Conservation (phyloP, 2,797 vertebrate genomes). For the Falco cherrug region DNA sequence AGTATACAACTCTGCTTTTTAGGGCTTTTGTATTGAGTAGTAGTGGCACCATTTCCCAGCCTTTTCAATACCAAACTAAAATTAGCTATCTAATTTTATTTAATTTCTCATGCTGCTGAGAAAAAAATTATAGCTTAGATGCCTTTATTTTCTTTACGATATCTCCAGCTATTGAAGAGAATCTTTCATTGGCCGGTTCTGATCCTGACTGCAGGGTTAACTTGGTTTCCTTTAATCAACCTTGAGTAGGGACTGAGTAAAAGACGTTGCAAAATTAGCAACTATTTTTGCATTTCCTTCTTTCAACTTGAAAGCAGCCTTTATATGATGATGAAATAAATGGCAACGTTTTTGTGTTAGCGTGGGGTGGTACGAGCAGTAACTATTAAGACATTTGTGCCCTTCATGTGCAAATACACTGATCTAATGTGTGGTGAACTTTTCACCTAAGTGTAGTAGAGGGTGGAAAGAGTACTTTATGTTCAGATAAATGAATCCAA, state of each 20-base stretch:
- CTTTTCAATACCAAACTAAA: not conserved
- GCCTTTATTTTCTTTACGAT: not conserved
- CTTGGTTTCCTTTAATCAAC: not conserved
- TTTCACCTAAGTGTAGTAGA: not conserved
- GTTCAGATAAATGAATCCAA: not conserved
- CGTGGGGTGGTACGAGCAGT: not conserved
- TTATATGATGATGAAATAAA: not conserved
- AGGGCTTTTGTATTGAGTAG: not conserved
- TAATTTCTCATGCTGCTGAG: not conserved
- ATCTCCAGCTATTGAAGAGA: not conserved
- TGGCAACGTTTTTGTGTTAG: not conserved
- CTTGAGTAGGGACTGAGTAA: not conserved
- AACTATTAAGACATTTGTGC: accelerated
- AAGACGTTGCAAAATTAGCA: not conserved
- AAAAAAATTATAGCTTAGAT: not conserved
- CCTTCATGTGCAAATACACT: too few relatives aligned
- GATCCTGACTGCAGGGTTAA: not conserved
- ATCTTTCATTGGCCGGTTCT: not conserved
- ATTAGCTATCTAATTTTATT: not conserved
- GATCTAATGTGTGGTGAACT: not conserved
- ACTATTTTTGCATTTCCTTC: not conserved
- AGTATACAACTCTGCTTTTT: not conserved
- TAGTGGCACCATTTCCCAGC: not conserved
- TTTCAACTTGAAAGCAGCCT: not conserved
- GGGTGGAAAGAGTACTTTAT: not conserved